Evolutionary conservation across 2,888 invertebrate species (phyloP), one percentile per base, ranked within the genome.

Genomic region (Eupithecia subfuscata): DNA sequence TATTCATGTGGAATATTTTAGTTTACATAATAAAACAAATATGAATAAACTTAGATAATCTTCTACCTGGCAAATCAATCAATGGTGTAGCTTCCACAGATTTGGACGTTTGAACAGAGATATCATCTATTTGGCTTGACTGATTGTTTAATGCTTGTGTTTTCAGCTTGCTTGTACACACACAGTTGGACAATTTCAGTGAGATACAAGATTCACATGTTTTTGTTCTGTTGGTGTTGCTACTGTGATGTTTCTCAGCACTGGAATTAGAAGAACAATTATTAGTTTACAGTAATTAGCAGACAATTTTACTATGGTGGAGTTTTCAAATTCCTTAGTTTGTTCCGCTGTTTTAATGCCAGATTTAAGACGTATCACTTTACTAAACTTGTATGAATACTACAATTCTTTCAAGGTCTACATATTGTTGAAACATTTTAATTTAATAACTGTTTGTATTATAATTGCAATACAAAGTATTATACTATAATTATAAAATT

Each of bases 11-110:
- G 22, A 56, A 12, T 14, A 60, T 1, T 14, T 60, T 14, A 22
- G 14, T 60, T 60, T 4, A 56, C 22, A 3, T 22, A 56, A 3
- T 56, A 11, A 37, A 65, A 65, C 34, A 18, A 34, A 65, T n/a
- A n/a, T 65, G 3, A 37, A 40, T 65, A 18, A 30, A 9, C n/a
- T 37, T n/a, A 34, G 40, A 56, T 56, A 56, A 56, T 22, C 52
- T 25, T 60, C 5, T 40, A 93, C 95, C 95, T 82, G 95, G 94
- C 81, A 95, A 86, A 85, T 94, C 93, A 69, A 89, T 87, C 78
- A 94, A 86, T 22, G 90, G 83, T 75, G 95, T 95, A 48, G 94
- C 85, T 85, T 94, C 94, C 64, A 92, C 88, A 43, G 90, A 56
- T 11, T 56, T 56, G 3, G 22, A 90, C 74, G 74, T 88, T 25